Evolutionary conservation across 2,113 vertebrate species (phyloP).

Genomic region (Hyperoodon ampullatus): DNA sequence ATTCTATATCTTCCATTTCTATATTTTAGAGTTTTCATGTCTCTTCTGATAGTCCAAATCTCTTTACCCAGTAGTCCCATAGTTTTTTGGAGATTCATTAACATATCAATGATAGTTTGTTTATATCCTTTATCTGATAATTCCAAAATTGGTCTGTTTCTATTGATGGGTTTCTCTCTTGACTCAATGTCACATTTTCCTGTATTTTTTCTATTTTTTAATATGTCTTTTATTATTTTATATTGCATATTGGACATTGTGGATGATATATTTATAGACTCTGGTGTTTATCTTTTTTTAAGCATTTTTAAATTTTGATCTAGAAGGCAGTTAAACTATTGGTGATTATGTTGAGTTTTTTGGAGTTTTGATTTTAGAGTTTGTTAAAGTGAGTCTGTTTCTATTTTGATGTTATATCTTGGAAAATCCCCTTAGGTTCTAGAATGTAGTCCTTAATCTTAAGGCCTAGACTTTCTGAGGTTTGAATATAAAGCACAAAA

Average conservation of each 20-base stretch:
- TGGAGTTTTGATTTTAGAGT: not conserved
- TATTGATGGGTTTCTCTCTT: not conserved
- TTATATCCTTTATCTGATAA: not conserved
- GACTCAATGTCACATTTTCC: not conserved
- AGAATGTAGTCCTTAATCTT: not conserved
- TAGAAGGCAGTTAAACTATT: not conserved
- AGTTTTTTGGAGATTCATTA: not conserved
- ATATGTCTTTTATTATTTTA: not conserved
- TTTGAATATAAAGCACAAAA: not conserved
- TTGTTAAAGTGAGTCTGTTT: not conserved
- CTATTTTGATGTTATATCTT: not conserved
- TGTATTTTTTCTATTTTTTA: not conserved
- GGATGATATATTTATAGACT: not conserved
- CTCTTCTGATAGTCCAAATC: not conserved
- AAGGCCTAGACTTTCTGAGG: not conserved
- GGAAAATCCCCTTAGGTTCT: not conserved
- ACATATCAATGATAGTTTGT: not conserved
- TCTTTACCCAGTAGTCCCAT: not conserved
- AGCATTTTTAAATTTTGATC: not conserved
- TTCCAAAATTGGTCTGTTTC: not conserved
- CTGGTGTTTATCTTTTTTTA: not conserved
- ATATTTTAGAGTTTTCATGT: not conserved
- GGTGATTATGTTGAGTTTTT: not conserved
- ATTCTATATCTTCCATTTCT: not conserved
- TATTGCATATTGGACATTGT: not conserved